These are phyloP conservation scores for Phaethon lepturus DNA, from an alignment of 2,113 vertebrate genomes.

Conservation along the genomic window DNA sequence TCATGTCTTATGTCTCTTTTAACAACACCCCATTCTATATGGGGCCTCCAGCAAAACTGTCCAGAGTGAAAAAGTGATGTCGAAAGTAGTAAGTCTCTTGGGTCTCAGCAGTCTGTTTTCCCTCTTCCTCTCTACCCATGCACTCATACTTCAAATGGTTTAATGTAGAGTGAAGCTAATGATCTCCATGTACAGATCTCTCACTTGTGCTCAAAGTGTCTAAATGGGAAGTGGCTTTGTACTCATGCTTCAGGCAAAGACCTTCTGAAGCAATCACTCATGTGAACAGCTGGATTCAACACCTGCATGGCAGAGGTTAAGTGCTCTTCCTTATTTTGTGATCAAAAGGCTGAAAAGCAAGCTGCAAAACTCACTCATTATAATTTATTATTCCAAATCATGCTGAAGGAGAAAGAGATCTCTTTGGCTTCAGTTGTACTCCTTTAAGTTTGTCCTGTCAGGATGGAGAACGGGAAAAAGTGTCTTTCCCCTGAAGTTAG, in stretches of 20 bases:
- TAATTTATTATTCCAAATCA: neutral
- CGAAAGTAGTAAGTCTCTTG: neutral
- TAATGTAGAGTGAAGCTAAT: neutral
- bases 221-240: neutral
- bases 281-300: neutral
- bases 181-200: neutral
- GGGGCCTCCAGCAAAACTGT: neutral
- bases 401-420: neutral
- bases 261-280: neutral
- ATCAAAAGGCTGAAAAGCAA: neutral
- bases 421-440: neutral
- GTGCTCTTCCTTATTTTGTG: neutral
- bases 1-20: neutral
- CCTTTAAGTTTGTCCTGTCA: neutral
- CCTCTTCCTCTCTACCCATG: neutral
- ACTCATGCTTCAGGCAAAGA: neutral
- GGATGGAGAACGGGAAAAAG: neutral
- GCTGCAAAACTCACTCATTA: neutral
- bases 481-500: neutral
- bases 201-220: neutral
- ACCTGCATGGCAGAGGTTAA: neutral
- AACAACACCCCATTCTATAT: rapidly evolving
- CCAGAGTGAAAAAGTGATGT: neutral
- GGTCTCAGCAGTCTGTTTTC: neutral
- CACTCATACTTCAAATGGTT: neutral